Conservation (phyloP, 2,888 invertebrate genomes). For the Campoletis raptor region DNA sequence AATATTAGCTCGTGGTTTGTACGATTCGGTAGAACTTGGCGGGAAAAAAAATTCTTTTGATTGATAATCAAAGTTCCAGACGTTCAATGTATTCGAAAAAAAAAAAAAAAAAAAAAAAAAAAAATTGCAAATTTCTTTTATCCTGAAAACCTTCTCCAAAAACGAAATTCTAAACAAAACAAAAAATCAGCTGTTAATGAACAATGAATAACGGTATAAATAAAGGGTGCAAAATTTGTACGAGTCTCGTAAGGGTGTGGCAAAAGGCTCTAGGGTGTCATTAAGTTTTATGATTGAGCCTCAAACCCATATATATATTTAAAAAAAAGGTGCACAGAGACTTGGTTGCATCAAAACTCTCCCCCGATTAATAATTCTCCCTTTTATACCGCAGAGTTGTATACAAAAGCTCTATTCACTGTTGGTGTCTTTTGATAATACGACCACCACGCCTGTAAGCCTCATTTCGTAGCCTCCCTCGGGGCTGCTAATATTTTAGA, state of each 20-base stretch:
- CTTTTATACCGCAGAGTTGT: constrained; percentile 6
- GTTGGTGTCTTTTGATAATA: constrained; percentile 47
- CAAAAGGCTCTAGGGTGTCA: not conserved
- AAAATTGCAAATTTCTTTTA: no score
- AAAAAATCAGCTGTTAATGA: not conserved
- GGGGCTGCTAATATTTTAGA: constrained; percentile 57
- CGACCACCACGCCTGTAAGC: constrained; percentile 23
- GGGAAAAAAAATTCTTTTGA: no score
- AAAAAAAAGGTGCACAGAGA: not conserved
- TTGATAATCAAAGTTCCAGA: no score
- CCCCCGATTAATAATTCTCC: constrained; percentile 14
- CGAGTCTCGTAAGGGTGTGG: constrained; percentile 11
- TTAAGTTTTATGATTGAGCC: constrained; percentile 13
- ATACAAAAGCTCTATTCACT: constrained; percentile 26
- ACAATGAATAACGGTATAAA: not conserved
- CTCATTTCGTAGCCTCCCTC: constrained; percentile 38
- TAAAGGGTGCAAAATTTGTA: not conserved
- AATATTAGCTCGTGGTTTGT: no score
- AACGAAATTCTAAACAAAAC: no score
- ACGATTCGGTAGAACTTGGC: no score
- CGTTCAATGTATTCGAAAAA: no score
- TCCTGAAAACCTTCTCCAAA: no score
- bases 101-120: no score
- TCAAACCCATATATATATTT: not conserved
- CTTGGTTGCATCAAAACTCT: not conserved